A percentile compares a stretch with the other conserved stretches of the same genome.
Conservation (phyloP, 2,888 invertebrate species). For the Tridacna gigas region DNA sequence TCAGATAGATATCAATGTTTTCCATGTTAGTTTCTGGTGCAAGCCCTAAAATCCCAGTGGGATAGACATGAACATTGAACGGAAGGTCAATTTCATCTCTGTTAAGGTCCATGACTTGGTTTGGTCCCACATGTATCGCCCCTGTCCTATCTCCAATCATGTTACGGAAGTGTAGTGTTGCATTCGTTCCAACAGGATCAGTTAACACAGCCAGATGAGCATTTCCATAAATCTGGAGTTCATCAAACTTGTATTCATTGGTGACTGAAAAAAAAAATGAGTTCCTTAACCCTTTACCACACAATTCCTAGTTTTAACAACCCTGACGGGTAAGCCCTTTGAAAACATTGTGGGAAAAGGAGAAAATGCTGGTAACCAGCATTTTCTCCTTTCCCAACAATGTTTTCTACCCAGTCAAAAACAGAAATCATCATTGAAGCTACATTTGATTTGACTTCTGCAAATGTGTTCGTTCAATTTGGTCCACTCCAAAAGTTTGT, state of each 20-base stretch:
- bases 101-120: conserved; percentile 72
- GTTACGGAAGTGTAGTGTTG: conserved; percentile 70
- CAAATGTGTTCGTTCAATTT: too few relatives aligned
- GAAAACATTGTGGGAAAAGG: too few relatives aligned
- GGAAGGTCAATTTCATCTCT: conserved; percentile 74
- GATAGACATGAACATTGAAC: conserved; percentile 76
- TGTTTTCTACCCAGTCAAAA: too few relatives aligned
- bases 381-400: too few relatives aligned
- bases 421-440: too few relatives aligned
- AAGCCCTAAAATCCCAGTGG: conserved; percentile 72
- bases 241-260: conserved; percentile 70
- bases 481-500: too few relatives aligned
- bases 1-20: conserved; percentile 73
- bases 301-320: not conserved
- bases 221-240: conserved; percentile 77
- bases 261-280: conserved; percentile 53
- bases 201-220: conserved; percentile 77
- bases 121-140: conserved; percentile 72
- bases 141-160: conserved; percentile 80
- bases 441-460: too few relatives aligned
- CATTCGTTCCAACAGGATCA: conserved; percentile 59
- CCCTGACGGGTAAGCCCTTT: not conserved
- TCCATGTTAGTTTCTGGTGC: conserved; percentile 75
- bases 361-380: too few relatives aligned
- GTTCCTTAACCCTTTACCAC: too few relatives aligned